Conservation (phyloP, 2,888 invertebrate species). For the Danaus chrysippus region DNA sequence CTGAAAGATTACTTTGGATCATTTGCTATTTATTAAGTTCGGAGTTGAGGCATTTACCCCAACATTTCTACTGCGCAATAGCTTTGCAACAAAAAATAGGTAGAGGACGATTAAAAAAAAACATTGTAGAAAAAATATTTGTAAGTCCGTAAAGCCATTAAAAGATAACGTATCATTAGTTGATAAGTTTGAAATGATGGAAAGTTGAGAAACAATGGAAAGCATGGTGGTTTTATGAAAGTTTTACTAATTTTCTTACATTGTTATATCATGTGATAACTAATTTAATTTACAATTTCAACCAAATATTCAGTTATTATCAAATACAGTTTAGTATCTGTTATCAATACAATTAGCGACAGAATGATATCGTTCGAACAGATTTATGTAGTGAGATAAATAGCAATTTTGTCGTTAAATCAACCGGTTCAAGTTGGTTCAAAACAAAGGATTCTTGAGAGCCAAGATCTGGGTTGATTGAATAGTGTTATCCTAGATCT, state of each 20-base stretch:
- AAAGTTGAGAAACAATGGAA: conserved; percentile 27
- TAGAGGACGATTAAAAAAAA: conserved; percentile 30
- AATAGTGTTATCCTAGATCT: conserved; percentile 39
- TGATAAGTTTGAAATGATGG: conserved; percentile 40
- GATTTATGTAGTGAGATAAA: conserved; percentile 7
- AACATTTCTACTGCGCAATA: conserved; percentile 41
- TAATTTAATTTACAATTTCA: background rate
- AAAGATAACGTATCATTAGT: conserved; percentile 53
- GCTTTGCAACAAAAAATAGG: conserved; percentile 34
- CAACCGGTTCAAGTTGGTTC: conserved; percentile 29
- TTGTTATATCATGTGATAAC: background rate
- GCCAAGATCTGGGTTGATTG: conserved; percentile 43
- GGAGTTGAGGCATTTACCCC: conserved; percentile 22
- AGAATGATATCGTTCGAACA: conserved; percentile 1
- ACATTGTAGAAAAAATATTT: conserved; percentile 39
- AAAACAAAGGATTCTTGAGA: conserved; percentile 40
- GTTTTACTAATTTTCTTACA: conserved; percentile 6
- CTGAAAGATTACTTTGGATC: background rate
- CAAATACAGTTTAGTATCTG: background rate
- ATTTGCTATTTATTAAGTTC: background rate
- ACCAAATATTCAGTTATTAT: background rate
- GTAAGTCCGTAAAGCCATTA: conserved; percentile 51
- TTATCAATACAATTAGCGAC: conserved; percentile 5
- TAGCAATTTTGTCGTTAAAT: conserved; percentile 19
- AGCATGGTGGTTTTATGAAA: conserved; percentile 22